phyloP scores from a whole-genome alignment of 92 coral and sea anemone species.

The Hydrozoanthus gracilis region DNA sequence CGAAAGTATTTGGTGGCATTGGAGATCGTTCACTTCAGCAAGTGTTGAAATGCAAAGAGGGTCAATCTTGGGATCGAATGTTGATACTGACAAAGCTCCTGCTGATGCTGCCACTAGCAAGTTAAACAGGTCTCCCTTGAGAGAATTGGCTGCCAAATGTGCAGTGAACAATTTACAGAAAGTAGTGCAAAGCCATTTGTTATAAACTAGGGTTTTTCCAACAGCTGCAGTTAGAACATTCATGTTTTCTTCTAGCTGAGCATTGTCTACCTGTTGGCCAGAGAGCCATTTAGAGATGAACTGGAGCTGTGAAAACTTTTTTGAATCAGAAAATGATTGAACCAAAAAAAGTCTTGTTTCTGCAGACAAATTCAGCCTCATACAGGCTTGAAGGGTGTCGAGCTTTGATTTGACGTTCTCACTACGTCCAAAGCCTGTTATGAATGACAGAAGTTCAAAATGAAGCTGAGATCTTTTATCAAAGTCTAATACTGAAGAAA shows the following conservation, averaged over 20 bases:
- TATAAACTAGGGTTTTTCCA: not conserved
- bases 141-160: not conserved
- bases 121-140: not conserved
- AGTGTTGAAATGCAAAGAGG: conserved; percentile 2
- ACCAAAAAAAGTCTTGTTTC: not conserved
- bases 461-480: not conserved
- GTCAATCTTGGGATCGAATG: not conserved
- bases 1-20: conserved; percentile 3
- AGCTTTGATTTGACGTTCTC: not conserved
- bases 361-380: not conserved
- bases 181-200: not conserved
- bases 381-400: not conserved
- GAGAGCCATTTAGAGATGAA: conserved; percentile 4
- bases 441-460: not conserved
- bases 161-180: not conserved
- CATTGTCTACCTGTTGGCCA: not conserved
- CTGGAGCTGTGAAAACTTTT: not conserved
- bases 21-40: not conserved
- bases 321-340: not conserved
- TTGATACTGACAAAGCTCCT: conserved; percentile 19
- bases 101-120: conserved; percentile 11
- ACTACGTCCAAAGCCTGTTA: not conserved
- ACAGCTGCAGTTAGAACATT: not conserved
- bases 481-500: not conserved
- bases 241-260: not conserved